Conservation (phyloP, 2,888 invertebrate species). For the Cephus pygmeus region DNA sequence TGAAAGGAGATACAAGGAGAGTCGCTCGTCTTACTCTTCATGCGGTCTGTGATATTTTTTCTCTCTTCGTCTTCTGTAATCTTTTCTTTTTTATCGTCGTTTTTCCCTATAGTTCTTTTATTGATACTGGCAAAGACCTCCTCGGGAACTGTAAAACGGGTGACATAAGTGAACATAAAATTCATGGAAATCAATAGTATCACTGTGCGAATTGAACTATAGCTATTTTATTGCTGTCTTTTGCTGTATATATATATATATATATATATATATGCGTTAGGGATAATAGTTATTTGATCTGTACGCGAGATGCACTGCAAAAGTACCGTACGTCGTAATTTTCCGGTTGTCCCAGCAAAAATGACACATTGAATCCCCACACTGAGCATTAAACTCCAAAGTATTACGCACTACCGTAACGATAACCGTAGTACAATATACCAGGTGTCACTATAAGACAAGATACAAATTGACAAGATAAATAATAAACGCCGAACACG, state of each 20-base stretch:
- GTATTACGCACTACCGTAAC: conserved; percentile 64
- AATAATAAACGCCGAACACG: neutral
- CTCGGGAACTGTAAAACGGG: neutral
- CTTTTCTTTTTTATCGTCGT: neutral
- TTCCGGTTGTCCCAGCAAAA: conserved; percentile 39
- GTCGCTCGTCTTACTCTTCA: neutral
- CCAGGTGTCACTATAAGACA: neutral
- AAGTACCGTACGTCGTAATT: conserved; percentile 54
- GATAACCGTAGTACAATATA: conserved; percentile 49
- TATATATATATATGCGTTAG: too few relatives aligned
- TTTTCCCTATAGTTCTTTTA: neutral
- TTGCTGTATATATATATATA: neutral
- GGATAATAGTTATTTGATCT: neutral
- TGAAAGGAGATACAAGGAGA: neutral
- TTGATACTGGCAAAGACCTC: neutral
- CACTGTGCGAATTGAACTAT: neutral
- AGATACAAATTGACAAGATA: neutral
- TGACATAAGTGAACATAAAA: neutral
- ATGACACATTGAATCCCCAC: neutral
- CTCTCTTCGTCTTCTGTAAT: neutral
- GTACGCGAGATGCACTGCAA: conserved; percentile 13
- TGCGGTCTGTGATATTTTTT: neutral
- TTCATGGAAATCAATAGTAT: neutral
- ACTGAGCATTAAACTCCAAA: conserved; percentile 51
- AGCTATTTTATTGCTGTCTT: neutral